phyloP scores from a whole-genome alignment of 2,113 vertebrate genomes.

The Hyaena hyaena region DNA sequence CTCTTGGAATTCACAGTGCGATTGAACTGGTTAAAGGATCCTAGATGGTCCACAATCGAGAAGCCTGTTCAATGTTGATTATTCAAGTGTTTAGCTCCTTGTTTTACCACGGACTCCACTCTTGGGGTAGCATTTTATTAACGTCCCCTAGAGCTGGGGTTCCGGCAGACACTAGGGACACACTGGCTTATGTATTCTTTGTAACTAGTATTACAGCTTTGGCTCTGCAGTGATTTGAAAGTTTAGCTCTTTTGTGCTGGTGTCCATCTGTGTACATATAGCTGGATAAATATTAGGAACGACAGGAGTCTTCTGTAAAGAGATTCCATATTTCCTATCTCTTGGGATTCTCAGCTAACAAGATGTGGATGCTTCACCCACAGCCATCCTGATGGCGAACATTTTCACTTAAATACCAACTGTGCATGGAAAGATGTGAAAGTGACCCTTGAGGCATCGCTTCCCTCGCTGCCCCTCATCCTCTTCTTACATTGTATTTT shows the following conservation, averaged over 20 bases:
- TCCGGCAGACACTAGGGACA: background rate
- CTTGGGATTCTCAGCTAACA: conserved; percentile 8
- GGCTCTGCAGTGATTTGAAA: background rate
- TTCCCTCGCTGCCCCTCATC: background rate
- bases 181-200: background rate
- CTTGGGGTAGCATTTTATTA: background rate
- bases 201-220: conserved; percentile 33
- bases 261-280: conserved; percentile 31
- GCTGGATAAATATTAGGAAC: conserved; percentile 60
- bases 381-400: background rate
- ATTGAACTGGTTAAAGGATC: background rate
- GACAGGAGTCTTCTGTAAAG: conserved; percentile 45
- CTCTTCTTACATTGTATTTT: conserved; percentile 8
- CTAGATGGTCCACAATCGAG: background rate
- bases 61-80: background rate
- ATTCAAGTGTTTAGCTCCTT: background rate
- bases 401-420: background rate
- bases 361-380: background rate
- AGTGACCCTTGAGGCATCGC: background rate
- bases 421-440: background rate
- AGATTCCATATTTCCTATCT: background rate
- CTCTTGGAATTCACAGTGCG: background rate
- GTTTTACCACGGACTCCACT: background rate
- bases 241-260: background rate
- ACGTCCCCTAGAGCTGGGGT: background rate